Evolutionary conservation across 1,140 invertebrate genomes (phyloP), one percentile per base, ranked within the genome.

Genomic region (Stenopsyche tienmushanensis): DNA sequence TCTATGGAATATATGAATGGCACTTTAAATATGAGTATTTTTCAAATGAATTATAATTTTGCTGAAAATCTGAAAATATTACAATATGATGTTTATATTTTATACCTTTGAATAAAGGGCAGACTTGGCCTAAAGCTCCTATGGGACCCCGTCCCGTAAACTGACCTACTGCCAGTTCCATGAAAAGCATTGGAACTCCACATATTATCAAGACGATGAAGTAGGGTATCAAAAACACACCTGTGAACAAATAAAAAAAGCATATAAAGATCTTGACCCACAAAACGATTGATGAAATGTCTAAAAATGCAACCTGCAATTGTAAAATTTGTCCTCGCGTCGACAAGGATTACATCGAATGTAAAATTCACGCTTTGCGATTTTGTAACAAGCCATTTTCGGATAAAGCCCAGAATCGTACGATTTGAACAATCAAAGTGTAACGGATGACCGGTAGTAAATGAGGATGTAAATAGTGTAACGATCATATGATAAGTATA

Each of bases 61-160:
- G 7, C n/a, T 39, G 34, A n/a, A 39, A 8, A 39, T 39, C 34
- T 39, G n/a, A 39, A 39, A 39, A 39, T 39, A 8, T 39, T 8
- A 8, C 7, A 39, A 39, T 8, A 39, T 8, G 7, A 39, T 39
- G n/a, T 39, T 39, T 39, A 8, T 39, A 8, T 39, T 8, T 39
- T 7, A 39, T 84, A 91, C 91, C 91, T 89, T 92, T 92, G 69
- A 93, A 90, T 52, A 93, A 77, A 17, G 91, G 91, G 74, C 90
- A 93, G 57, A 93, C 83, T 78, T 92, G 90, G 57, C 90, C 90
- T 67, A 93, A 76, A 41, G 91, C 90, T 52, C 89, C 90, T 63
- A 93, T 92, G 3, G 90, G 90, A 60, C 90, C 90, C 66, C 90
- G 82, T 45, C 89, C 86, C 2, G 90, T 92, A 72, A 89, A 93